Base-by-base conservation (phyloP, 2,113 vertebrate species). In the Smithornis capensis region DNA sequence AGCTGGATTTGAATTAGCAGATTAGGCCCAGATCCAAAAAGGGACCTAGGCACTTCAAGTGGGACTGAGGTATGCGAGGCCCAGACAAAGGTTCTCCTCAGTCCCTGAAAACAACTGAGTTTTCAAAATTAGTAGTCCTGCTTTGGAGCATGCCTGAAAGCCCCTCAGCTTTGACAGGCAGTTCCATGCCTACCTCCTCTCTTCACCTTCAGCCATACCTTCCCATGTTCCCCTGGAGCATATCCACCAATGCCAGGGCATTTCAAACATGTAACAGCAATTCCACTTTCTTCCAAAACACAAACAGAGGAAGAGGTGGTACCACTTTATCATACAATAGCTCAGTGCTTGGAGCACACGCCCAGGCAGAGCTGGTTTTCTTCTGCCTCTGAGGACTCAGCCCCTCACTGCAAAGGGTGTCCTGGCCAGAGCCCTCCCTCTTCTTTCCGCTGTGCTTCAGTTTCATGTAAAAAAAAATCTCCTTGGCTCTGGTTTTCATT, bases 241-340 rank as follows among this genome's bases (percentile, higher is more conserved):
- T 40, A 44, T 24, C 52, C 63, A 90, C 57, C 77, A 29, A 31
- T 14, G 18, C 49, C 69, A 64, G 40, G 15, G 44, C 35, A 52
- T 68, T 82, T 89, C 77, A 38, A 56, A 87, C n/a, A 53, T 14
- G 57, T 56, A 87, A 67, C 1, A 0, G 76, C 57, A 76, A 37
- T 68, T 74, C 42, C 64, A 73, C 68, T 96, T 82, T 86, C 79
- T 91, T 77, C 71, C 87, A 70, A 92, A 94, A 83, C 60, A 97
- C 92, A 97, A 96, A 97, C 17, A 56, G 84, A 95, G 96, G 96
- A 97, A 96, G 81, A 97, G 95, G 94, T 94, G 94, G 94, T 95
- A 53, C 94, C 87, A 87, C 92, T 53, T 91, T 84, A 91, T 92
- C 9, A 0, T 79, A 94, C 74, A 97, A 92, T 87, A 89, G 49